phyloP scores from a whole-genome alignment of 2,888 invertebrate genomes.

The Tinea semifulvella region DNA sequence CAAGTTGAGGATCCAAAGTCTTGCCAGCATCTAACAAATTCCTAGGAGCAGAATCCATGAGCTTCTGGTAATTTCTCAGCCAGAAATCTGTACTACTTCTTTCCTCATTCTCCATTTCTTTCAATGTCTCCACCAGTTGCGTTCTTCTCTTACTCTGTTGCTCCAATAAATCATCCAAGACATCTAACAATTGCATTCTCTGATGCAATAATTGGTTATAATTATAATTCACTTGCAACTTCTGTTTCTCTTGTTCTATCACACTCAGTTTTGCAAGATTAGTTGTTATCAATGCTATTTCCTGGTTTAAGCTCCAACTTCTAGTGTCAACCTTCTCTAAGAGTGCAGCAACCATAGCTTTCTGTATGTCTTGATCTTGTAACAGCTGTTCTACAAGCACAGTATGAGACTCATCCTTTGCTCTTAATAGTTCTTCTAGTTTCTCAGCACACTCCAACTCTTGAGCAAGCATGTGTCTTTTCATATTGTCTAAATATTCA shows the following conservation, averaged over 20 bases:
- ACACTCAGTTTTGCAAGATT: conserved; percentile 76
- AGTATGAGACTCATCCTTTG: conserved; percentile 69
- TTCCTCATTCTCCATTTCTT: conserved; percentile 73
- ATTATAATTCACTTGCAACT: conserved; percentile 72
- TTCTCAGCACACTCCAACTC: conserved; percentile 71
- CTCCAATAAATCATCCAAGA: conserved; percentile 73
- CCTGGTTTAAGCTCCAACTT: conserved; percentile 79
- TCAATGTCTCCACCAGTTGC: conserved; percentile 73
- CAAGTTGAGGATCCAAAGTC: conserved; percentile 71
- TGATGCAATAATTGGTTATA: conserved; percentile 76
- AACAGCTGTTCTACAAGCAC: conserved; percentile 69
- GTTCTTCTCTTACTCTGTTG: conserved; percentile 73
- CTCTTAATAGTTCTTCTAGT: conserved; percentile 66
- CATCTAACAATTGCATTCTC: conserved; percentile 70
- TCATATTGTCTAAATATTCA: conserved; percentile 70
- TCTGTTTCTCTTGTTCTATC: conserved; percentile 76
- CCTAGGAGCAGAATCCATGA: conserved; percentile 79
- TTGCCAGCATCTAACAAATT: conserved; percentile 69
- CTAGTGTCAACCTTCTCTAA: conserved; percentile 78
- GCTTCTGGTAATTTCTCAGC: conserved; percentile 83
- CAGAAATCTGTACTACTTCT: conserved; percentile 70
- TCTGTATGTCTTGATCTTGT: conserved; percentile 76
- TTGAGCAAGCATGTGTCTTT: conserved; percentile 63
- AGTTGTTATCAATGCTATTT: conserved; percentile 75
- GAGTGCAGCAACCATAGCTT: conserved; percentile 75